Evolutionary conservation across 2,113 vertebrate species (phyloP).

Genomic region (Dasyornis broadbenti): DNA sequence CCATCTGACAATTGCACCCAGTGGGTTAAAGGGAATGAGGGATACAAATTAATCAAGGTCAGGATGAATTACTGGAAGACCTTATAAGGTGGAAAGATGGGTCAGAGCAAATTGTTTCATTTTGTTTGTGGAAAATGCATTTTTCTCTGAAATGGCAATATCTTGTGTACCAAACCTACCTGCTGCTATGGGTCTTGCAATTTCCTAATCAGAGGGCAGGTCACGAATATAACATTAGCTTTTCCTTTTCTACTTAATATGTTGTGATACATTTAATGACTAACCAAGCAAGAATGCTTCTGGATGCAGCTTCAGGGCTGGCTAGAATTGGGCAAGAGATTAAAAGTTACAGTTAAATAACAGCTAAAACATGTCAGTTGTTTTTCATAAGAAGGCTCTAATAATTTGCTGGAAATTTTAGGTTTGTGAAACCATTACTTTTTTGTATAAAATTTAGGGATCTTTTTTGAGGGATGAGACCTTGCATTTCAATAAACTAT

Average conservation of each 20-base stretch:
- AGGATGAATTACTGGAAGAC: background rate
- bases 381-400: background rate
- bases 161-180: background rate
- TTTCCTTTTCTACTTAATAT: background rate
- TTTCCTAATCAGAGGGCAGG: background rate
- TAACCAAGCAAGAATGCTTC: background rate
- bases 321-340: background rate
- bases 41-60: background rate
- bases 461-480: background rate
- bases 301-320: background rate
- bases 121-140: background rate
- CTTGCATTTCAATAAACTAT: background rate
- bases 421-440: background rate
- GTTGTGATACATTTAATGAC: background rate
- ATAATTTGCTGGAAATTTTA: background rate
- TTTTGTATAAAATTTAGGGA: background rate
- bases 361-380: background rate
- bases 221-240: background rate
- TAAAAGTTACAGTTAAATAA: background rate
- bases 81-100: background rate
- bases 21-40: background rate
- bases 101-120: background rate
- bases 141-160: background rate
- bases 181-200: rapidly evolving
- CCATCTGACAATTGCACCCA: background rate